phyloP scores from a whole-genome alignment of 2,797 vertebrate genomes.

The Somateria mollissima region DNA sequence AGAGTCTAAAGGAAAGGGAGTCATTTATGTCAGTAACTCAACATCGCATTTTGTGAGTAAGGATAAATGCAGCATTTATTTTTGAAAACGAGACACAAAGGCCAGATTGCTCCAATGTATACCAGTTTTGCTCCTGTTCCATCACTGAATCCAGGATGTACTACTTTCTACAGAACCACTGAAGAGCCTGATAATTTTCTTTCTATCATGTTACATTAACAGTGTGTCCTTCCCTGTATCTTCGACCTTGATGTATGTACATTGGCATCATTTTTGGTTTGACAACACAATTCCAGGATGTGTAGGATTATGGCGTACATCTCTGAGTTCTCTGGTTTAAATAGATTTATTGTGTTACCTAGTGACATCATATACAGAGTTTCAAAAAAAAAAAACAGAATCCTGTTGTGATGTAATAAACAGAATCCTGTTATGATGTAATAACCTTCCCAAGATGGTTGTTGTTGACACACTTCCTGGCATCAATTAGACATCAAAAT shows the following conservation, averaged over 20 bases:
- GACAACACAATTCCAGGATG: not conserved
- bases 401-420: conserved; percentile 1
- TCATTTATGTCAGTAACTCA: conserved; percentile 4
- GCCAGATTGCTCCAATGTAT: not conserved
- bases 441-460: conserved; percentile 7
- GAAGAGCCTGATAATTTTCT: not conserved
- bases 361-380: not conserved
- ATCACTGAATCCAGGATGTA: not conserved
- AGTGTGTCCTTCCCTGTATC: not conserved
- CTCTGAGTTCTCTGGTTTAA: not conserved
- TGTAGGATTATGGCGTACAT: fast-evolving
- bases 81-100: not conserved
- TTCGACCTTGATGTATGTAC: not conserved
- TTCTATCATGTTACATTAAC: not conserved
- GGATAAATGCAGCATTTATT: not conserved
- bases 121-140: not conserved
- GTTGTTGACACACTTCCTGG: conserved; percentile 34
- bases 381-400: conserved; percentile 8
- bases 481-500: conserved; percentile 54
- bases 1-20: not conserved
- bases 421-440: not conserved
- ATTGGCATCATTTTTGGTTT: not conserved
- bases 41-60: conserved; percentile 5
- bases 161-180: not conserved
- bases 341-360: not conserved